Evolutionary conservation across 2,113 vertebrate species (phyloP).

Genomic region (Caranx melampygus): DNA sequence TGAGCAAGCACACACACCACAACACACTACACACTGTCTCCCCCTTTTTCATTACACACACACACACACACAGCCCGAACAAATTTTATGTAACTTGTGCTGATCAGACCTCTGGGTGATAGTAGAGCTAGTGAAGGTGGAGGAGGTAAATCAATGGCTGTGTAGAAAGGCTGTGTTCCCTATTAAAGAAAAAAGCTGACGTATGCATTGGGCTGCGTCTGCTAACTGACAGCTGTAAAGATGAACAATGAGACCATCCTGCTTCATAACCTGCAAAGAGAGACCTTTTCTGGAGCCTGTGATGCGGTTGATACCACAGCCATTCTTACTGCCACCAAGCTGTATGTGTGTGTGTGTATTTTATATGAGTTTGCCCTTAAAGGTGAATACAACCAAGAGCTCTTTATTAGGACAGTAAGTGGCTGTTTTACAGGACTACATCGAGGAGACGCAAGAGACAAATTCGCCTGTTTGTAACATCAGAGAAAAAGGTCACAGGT

Average conservation of each 20-base stretch:
- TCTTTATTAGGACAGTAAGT: slow-evolving; percentile 66
- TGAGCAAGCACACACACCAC: slow-evolving; percentile 8
- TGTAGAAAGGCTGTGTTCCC: slow-evolving; percentile 61
- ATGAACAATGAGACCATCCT: slow-evolving; percentile 71
- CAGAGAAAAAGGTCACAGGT: slow-evolving; percentile 48
- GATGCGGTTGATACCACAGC: not conserved
- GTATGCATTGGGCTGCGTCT: slow-evolving; percentile 34
- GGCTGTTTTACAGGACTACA: slow-evolving; percentile 45
- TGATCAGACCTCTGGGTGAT: slow-evolving; percentile 62
- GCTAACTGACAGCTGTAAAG: slow-evolving; percentile 80
- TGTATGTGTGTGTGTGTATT: slow-evolving; percentile 12
- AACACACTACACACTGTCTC: slow-evolving; percentile 7
- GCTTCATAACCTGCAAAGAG: slow-evolving; percentile 60
- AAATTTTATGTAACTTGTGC: slow-evolving; percentile 54
- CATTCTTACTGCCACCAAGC: slow-evolving; percentile 12
- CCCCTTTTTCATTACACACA: slow-evolving; percentile 46
- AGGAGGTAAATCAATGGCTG: slow-evolving; percentile 70
- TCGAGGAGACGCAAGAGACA: slow-evolving; percentile 6
- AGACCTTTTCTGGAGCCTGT: slow-evolving; percentile 54
- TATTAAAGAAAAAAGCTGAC: slow-evolving; percentile 79
- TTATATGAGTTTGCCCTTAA: slow-evolving; percentile 52
- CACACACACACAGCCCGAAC: slow-evolving; percentile 16
- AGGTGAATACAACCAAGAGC: slow-evolving; percentile 39
- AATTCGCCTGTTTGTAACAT: slow-evolving; percentile 19
- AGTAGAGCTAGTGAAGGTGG: slow-evolving; percentile 36